Percentiles rank a stretch among this genome's conserved stretches.
Evolutionary conservation across 2,113 vertebrate genomes (phyloP).

Genomic region (Stomatorhinus ivindoensis): DNA sequence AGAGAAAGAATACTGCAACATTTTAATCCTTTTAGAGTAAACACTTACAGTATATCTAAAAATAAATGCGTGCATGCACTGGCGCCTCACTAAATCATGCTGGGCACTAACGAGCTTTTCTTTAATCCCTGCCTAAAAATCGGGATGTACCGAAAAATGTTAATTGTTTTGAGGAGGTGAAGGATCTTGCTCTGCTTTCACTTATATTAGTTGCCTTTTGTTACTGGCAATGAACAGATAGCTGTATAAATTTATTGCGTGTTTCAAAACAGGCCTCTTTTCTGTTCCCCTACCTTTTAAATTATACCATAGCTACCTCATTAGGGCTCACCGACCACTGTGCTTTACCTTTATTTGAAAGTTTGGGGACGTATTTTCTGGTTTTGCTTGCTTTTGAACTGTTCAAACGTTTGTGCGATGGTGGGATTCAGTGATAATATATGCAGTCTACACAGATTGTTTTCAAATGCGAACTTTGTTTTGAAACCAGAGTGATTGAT

Average conservation of each 20-base stretch:
- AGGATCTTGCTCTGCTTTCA: background rate
- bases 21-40: background rate
- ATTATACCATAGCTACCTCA: background rate
- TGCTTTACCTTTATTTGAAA: background rate
- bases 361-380: background rate
- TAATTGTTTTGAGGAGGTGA: background rate
- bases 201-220: background rate
- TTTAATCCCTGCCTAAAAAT: background rate
- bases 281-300: background rate
- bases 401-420: background rate
- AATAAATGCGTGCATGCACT: background rate
- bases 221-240: background rate
- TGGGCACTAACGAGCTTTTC: background rate
- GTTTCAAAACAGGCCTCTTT: background rate
- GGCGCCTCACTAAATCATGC: background rate
- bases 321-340: background rate
- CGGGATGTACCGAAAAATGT: background rate
- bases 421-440: background rate
- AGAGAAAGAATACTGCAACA: background rate
- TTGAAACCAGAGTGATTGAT: background rate
- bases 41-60: background rate
- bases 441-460: background rate
- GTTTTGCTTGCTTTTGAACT: background rate
- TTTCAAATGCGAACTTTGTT: background rate
- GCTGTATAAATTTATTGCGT: background rate